Evolutionary conservation across 2,797 vertebrate genomes (phyloP).

Genomic region (Selene dorsalis): DNA sequence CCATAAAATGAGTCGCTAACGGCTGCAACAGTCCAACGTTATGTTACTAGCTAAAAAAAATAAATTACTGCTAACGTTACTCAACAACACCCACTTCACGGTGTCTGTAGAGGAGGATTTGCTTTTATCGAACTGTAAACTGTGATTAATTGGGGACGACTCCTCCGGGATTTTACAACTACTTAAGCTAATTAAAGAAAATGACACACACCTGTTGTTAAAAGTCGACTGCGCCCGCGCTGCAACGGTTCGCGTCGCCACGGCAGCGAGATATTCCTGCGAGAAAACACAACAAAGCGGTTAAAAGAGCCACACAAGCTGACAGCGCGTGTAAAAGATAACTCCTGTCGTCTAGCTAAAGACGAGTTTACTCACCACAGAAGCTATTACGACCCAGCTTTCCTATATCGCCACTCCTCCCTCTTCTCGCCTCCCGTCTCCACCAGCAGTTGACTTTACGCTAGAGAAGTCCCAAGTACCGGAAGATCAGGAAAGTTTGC

Average conservation of each 20-base stretch:
- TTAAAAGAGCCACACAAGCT: neutral
- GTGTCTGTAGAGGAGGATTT: neutral
- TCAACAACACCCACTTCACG: neutral
- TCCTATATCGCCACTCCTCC: neutral
- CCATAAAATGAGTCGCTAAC: neutral
- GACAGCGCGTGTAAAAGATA: neutral
- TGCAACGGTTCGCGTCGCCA: neutral
- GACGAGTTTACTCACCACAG: neutral
- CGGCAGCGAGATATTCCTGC: neutral
- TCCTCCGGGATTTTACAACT: fast-evolving
- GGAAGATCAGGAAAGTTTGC: constrained; percentile 79
- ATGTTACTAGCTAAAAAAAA: constrained; percentile 1
- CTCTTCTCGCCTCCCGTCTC: constrained; percentile 22
- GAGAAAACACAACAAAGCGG: constrained; percentile 15
- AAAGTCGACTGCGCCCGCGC: constrained; percentile 25
- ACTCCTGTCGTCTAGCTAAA: no score
- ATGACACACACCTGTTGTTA: constrained; percentile 58
- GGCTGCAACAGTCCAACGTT: neutral
- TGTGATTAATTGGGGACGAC: neutral
- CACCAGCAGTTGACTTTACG: constrained; percentile 40
- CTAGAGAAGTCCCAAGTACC: constrained; percentile 42
- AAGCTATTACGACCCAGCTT: neutral
- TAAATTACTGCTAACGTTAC: neutral
- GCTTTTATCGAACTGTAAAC: neutral
- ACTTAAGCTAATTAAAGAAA: fast-evolving